Conservation (phyloP, 1,140 invertebrate species). For the Drosophila obscura region DNA sequence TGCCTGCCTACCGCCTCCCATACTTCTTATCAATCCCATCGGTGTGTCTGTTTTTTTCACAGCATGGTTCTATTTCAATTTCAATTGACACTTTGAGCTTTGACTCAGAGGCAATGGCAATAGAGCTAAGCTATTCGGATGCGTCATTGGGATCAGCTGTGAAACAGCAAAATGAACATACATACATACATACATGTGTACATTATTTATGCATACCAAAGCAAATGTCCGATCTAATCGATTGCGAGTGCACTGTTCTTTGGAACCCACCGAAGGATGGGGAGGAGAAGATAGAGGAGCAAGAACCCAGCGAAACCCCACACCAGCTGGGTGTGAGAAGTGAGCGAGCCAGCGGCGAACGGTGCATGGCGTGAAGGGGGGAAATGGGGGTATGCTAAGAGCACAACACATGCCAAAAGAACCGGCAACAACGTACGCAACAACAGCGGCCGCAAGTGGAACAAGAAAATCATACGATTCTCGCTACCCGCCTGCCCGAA, state of each 20-base stretch:
- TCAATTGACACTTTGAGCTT: slow-evolving; percentile 25
- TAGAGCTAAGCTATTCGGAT: slow-evolving; percentile 13
- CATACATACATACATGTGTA: no score
- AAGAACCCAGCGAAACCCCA: slow-evolving; percentile 20
- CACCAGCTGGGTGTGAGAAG: slow-evolving; percentile 4
- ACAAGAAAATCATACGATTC: slow-evolving; percentile 77
- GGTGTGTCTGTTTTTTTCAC: neutral
- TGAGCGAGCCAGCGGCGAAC: neutral
- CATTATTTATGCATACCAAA: no score
- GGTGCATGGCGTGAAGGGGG: no score
- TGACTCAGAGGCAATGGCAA: slow-evolving; percentile 20
- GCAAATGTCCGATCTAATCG: no score
- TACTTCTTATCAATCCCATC: slow-evolving; percentile 8
- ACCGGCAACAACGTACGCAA: slow-evolving; percentile 37
- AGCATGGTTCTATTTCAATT: slow-evolving; percentile 4
- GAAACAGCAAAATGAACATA: no score
- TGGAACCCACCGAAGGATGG: slow-evolving; percentile 1
- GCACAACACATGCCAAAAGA: slow-evolving; percentile 49
- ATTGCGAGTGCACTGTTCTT: slow-evolving; percentile 4
- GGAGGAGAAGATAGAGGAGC: slow-evolving; percentile 11
- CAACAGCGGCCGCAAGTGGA: slow-evolving; percentile 30
- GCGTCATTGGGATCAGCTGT: slow-evolving; percentile 13
- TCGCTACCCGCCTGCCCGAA: slow-evolving; percentile 44
- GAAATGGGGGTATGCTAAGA: slow-evolving; percentile 5
- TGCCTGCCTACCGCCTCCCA: no score